These are phyloP conservation scores for Empidonax traillii DNA, from an alignment of 2,113 vertebrate genomes.

Conservation along the genomic window DNA sequence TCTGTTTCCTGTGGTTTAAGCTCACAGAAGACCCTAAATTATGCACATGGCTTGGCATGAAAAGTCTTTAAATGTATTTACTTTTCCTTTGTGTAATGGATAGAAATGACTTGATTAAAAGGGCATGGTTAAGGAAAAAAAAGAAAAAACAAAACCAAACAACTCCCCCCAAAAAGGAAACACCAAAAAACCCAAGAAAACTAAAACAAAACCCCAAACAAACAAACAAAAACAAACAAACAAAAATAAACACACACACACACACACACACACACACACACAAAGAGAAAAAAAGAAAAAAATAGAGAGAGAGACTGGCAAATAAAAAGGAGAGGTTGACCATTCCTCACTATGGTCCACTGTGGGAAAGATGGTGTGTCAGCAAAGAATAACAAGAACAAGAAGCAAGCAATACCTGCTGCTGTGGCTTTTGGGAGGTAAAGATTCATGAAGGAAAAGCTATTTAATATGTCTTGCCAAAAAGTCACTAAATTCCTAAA, in stretches of 20 bases:
- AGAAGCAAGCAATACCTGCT: background rate
- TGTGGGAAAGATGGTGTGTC: background rate
- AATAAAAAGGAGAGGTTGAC: background rate
- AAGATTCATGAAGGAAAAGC: background rate
- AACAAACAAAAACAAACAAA: background rate
- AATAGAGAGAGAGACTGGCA: background rate
- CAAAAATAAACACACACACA: no score
- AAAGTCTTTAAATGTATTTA: background rate
- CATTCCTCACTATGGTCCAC: background rate
- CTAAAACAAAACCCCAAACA: background rate
- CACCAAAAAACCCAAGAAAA: background rate
- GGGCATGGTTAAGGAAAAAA: background rate
- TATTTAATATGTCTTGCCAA: background rate
- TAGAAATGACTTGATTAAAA: background rate
- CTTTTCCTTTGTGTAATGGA: background rate
- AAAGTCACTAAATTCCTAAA: background rate
- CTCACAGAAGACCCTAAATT: background rate
- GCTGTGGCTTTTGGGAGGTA: background rate
- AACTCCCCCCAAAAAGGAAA: accelerated
- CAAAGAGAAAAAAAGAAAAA: no score
- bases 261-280: no score
- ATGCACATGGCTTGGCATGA: background rate
- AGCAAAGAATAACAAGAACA: background rate
- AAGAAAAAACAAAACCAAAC: background rate
- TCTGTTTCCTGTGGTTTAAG: background rate